These are phyloP conservation scores for Hypomesus transpacificus DNA, from an alignment of 2,113 vertebrate genomes.

Conservation along the genomic window DNA sequence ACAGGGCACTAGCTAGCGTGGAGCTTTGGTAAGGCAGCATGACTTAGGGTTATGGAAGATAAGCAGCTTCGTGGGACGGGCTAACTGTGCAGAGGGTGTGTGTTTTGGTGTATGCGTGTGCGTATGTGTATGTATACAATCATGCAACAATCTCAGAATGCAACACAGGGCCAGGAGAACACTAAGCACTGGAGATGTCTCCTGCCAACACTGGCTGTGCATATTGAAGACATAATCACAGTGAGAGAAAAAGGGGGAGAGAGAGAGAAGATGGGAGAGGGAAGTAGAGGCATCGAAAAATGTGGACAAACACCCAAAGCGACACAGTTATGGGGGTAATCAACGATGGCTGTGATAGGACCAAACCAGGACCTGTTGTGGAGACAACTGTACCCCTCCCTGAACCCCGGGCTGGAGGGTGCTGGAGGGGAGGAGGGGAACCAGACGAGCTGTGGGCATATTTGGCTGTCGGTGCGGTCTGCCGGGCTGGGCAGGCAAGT, in stretches of 20 bases:
- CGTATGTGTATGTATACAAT: slow-evolving; percentile 2
- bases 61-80: slow-evolving; percentile 8
- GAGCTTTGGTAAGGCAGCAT: slow-evolving; percentile 22
- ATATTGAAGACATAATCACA: not conserved
- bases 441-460: too few species aligned
- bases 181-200: not conserved
- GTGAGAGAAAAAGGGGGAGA: not conserved
- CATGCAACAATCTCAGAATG: not conserved
- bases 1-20: not conserved
- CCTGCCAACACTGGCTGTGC: slow-evolving; percentile 18
- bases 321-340: not conserved
- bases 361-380: not conserved
- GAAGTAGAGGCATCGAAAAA: too few species aligned
- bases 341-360: not conserved
- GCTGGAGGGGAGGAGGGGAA: too few species aligned
- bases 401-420: not conserved
- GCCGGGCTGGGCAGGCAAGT: not conserved
- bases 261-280: not conserved
- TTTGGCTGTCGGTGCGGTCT: too few species aligned
- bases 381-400: not conserved
- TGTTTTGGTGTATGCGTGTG: slow-evolving; percentile 1
- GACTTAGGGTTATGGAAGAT: not conserved
- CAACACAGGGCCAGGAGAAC: not conserved
- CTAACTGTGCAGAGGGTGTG: slow-evolving; percentile 2
- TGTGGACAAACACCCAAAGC: not conserved